These are phyloP conservation scores for Erpornis zantholeuca DNA, from an alignment of 2,113 vertebrate genomes.

Conservation along the genomic window DNA sequence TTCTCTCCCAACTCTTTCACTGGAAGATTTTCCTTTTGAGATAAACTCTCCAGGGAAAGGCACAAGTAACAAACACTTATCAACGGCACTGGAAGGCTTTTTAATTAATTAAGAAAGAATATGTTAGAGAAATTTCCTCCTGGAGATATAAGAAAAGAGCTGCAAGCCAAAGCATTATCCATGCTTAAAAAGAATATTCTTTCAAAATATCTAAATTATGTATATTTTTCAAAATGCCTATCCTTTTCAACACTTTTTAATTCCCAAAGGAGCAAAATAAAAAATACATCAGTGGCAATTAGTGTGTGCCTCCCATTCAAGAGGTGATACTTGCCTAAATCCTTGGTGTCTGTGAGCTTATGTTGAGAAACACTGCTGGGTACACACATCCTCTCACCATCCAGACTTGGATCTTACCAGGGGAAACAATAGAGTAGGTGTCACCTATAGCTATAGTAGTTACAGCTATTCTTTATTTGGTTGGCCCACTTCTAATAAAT, in stretches of 20 bases:
- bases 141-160: neutral
- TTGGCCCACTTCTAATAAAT: neutral
- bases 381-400: neutral
- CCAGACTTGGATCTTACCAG: neutral
- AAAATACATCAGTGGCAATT: neutral
- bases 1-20: neutral
- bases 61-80: neutral
- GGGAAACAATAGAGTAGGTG: neutral
- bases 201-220: slow-evolving; percentile 18
- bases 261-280: neutral
- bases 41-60: neutral
- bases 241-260: neutral
- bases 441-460: too few relatives aligned
- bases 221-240: neutral
- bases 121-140: neutral
- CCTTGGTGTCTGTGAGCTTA: neutral
- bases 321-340: neutral
- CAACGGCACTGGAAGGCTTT: slow-evolving; percentile 11
- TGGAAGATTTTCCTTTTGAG: neutral
- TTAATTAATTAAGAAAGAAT: slow-evolving; percentile 58
- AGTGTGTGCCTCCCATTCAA: neutral
- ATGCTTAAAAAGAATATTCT: neutral
- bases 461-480: neutral
- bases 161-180: neutral
- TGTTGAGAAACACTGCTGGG: neutral